Percentiles rank a stretch among this genome's conserved stretches.
Conservation (phyloP, 2,797 vertebrate genomes). For the Microctenopoma lineatum region DNA sequence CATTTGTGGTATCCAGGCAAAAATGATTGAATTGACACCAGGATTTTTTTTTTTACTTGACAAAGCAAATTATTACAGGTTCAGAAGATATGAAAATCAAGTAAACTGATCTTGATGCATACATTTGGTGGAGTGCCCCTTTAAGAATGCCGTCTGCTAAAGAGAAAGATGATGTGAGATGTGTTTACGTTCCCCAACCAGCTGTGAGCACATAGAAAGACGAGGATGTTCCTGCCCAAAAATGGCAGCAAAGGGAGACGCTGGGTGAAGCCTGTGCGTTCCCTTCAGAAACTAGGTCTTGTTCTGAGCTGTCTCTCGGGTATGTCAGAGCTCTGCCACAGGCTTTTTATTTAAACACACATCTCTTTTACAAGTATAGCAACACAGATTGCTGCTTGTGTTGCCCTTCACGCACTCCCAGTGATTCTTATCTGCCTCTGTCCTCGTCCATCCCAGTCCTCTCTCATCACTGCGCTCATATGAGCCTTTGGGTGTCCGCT, state of each 20-base stretch:
- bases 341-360: neutral
- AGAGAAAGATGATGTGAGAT: conserved; percentile 45
- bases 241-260: conserved; percentile 69
- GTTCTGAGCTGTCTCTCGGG: neutral
- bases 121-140: conserved; percentile 5
- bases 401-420: neutral
- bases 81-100: neutral
- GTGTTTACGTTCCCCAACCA: conserved; percentile 66
- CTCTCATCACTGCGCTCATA: conserved; percentile 60
- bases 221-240: conserved; percentile 80
- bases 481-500: conserved; percentile 42
- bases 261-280: conserved; percentile 23
- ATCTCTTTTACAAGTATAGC: neutral
- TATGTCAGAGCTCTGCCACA: neutral
- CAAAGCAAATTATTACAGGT: neutral
- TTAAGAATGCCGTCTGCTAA: conserved; percentile 36
- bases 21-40: neutral
- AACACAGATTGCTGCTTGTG: neutral
- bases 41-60: neutral
- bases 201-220: conserved; percentile 54
- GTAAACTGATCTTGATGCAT: neutral
- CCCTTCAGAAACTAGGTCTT: conserved; percentile 7
- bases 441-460: conserved; percentile 29
- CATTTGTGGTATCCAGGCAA: no score
- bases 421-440: neutral